phyloP scores from a whole-genome alignment of 2,888 invertebrate species.

The Luperina testacea region DNA sequence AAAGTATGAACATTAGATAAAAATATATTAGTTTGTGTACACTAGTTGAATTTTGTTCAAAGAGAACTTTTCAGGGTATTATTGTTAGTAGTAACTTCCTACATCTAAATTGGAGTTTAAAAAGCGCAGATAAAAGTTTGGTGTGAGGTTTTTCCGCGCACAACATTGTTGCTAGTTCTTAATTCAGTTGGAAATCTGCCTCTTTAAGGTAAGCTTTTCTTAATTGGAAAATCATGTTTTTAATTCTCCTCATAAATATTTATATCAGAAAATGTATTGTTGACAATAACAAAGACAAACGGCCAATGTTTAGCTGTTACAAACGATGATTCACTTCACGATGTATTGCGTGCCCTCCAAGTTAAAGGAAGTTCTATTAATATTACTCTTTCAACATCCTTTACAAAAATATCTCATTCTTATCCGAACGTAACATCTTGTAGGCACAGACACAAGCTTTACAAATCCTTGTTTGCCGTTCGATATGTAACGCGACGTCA shows the following conservation, averaged over 20 bases:
- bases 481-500: constrained; percentile 50
- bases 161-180: constrained; percentile 24
- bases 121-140: constrained; percentile 12
- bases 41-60: constrained; percentile 16
- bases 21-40: constrained; percentile 31
- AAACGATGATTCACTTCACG: neutral
- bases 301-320: neutral
- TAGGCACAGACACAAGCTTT: constrained; percentile 32
- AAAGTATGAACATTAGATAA: constrained; percentile 33
- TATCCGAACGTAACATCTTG: constrained; percentile 40
- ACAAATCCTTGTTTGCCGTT: constrained; percentile 56
- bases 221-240: neutral
- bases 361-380: constrained; percentile 31
- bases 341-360: neutral
- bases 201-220: constrained; percentile 5
- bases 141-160: constrained; percentile 1
- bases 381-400: constrained; percentile 10
- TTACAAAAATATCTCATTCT: constrained; percentile 27
- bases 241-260: neutral
- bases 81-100: constrained; percentile 15
- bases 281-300: neutral
- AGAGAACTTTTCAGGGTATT: constrained; percentile 16
- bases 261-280: constrained; percentile 1
- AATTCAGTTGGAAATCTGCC: constrained; percentile 15
- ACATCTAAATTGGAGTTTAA: constrained; percentile 10